Evolutionary conservation across 1,140 invertebrate genomes (phyloP), one percentile per base, ranked within the genome.

Genomic region (Macrostomum lignano): DNA sequence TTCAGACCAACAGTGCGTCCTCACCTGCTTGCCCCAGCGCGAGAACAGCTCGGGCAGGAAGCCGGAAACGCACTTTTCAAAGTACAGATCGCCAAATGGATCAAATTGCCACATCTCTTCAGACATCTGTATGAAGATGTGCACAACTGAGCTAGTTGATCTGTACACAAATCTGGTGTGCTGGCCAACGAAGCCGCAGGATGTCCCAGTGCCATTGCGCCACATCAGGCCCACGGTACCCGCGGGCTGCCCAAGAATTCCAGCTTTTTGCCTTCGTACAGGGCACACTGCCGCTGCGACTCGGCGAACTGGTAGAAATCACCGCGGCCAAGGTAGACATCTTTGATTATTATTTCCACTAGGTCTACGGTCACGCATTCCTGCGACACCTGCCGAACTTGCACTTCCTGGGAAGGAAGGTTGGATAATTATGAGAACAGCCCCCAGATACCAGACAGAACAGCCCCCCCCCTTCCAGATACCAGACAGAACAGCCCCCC

Each of bases 41-140:
- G 71, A 69, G 66, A 94, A 94, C n/a, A 98, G 64, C 58, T 94
- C 82, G 2, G 74, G 68, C 7, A 94, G 56, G 53, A 94, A 94
- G 7, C 86, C 84, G 63, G 91, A 84, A 0, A 88, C 75, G 31
- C 81, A 78, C 42, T 68, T 68, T 43, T 68, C 67, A 63, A 88
- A 91, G 51, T 96, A 94, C 7, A 94, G 58, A 60, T 96, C 86
- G 3, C 88, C 88, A 52, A 91, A 76, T 37, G 88, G 77, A 60
- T 96, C 84, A 66, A 91, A 91, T 46, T 96, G 79, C 86, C 86
- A 94, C 88, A 98, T 98, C 66, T 96, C 88, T 2, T 74, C 77
- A 41, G 81, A 91, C 82, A 98, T 93, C 66, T 98, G 88, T 38
- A 98, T 70, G 49, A 91, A 96, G 1, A 64, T 63, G 36, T 88